Percentiles rank a stretch among this genome's conserved stretches.
Evolutionary conservation across 2,113 vertebrate genomes (phyloP).

Genomic region (Lontra canadensis): DNA sequence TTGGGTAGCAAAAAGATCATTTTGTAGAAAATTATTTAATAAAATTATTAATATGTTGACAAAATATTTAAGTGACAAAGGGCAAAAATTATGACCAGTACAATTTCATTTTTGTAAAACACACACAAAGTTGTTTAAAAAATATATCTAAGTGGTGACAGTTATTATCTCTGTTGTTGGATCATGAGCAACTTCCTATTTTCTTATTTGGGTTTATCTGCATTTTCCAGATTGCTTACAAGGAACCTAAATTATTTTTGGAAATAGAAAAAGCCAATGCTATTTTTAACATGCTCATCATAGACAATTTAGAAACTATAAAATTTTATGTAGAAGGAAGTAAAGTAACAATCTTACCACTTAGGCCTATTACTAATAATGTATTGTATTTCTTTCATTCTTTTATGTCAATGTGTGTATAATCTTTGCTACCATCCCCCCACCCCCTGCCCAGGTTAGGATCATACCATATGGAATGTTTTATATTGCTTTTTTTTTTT

Average conservation of each 20-base stretch:
- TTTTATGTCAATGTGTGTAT: neutral
- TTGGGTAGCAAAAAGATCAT: neutral
- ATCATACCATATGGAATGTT: neutral
- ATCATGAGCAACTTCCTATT: neutral
- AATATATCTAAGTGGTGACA: neutral
- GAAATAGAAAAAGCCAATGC: constrained; percentile 37
- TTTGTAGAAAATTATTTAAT: neutral
- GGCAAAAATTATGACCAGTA: neutral
- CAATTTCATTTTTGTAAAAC: constrained; percentile 27
- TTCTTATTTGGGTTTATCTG: constrained; percentile 57
- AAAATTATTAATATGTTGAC: neutral
- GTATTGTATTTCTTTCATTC: neutral
- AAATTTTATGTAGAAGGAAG: neutral
- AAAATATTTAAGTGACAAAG: neutral
- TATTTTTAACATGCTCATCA: constrained; percentile 50
- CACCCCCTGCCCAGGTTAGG: neutral
- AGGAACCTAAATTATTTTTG: constrained; percentile 58
- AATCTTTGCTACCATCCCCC: neutral
- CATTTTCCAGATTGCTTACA: constrained; percentile 49
- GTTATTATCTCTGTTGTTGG: neutral
- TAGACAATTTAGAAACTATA: constrained; percentile 45
- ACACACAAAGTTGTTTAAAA: neutral
- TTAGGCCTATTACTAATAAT: neutral
- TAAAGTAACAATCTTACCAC: neutral
- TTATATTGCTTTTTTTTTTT: neutral